These are phyloP conservation scores for Gonatopus flavifemur DNA, from an alignment of 1,140 invertebrate genomes.

Conservation along the genomic window DNA sequence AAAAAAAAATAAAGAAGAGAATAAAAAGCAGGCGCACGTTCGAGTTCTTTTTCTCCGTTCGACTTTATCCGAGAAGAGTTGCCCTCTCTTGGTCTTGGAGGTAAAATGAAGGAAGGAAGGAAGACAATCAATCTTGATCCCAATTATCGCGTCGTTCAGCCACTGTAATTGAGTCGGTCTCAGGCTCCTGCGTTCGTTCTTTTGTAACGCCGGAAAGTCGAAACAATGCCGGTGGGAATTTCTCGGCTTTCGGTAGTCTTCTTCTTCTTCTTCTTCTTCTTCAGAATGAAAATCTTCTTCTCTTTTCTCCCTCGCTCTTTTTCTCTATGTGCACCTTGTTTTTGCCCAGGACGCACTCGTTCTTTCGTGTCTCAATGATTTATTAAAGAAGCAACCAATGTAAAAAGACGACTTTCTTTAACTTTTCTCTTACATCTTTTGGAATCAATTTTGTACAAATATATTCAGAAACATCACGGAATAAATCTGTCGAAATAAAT, in stretches of 20 bases:
- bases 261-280: conserved; percentile 16
- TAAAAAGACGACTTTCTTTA: too few species aligned
- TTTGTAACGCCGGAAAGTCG: conserved; percentile 27
- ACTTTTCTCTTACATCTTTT: too few species aligned
- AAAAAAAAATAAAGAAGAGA: too few species aligned
- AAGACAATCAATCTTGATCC: conserved; percentile 50
- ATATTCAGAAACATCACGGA: too few species aligned
- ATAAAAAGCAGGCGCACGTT: conserved; percentile 9
- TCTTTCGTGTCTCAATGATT: conserved; percentile 14
- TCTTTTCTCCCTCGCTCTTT: conserved; percentile 14
- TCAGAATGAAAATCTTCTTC: conserved; percentile 14
- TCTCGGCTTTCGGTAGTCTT: conserved; percentile 5
- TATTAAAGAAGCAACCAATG: conserved; percentile 23
- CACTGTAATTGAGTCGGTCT: conserved; percentile 48
- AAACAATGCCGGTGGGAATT: conserved; percentile 36
- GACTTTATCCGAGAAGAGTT: conserved; percentile 13
- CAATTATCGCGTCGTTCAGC: conserved; percentile 52
- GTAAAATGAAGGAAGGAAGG: conserved; percentile 21
- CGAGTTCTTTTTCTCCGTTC: conserved; percentile 15
- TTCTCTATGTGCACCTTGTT: too few species aligned
- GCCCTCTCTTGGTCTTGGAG: too few species aligned
- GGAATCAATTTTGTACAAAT: too few species aligned
- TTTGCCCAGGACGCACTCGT: conserved; percentile 14
- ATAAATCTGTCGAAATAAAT: too few species aligned
- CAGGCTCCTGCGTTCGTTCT: conserved; percentile 5